These are phyloP conservation scores for Drosophila yakuba DNA, from an alignment of 1,140 invertebrate species.

Conservation along the genomic window DNA sequence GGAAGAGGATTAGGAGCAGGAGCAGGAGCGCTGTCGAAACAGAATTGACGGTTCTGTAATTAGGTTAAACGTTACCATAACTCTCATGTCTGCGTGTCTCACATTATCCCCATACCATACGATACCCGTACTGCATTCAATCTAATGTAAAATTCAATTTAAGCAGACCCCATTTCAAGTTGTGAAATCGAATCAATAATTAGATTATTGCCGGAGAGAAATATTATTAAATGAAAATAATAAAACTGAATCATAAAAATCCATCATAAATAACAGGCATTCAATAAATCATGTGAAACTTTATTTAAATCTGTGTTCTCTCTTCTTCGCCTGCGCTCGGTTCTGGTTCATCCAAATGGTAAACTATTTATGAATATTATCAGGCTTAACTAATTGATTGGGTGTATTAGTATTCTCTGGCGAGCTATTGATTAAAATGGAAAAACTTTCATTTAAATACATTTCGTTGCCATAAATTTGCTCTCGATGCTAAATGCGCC, in stretches of 20 bases:
- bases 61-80: constrained; percentile 68
- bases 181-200: constrained; percentile 80
- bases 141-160: constrained; percentile 46
- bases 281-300: constrained; percentile 50
- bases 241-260: constrained; percentile 37
- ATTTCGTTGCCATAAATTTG: constrained; percentile 13
- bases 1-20: background rate
- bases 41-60: constrained; percentile 58
- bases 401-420: constrained; percentile 39
- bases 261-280: constrained; percentile 44
- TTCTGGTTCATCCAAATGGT: constrained; percentile 16
- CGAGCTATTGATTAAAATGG: constrained; percentile 29
- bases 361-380: constrained; percentile 41
- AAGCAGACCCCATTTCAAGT: constrained; percentile 58
- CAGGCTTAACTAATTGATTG: constrained; percentile 34
- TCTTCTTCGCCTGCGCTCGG: constrained; percentile 1
- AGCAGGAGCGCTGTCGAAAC: constrained; percentile 8
- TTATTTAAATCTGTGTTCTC: constrained; percentile 39
- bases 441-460: constrained; percentile 15
- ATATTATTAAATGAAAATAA: constrained; percentile 47
- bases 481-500: background rate
- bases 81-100: constrained; percentile 46
- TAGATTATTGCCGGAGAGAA: constrained; percentile 68
- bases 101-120: constrained; percentile 33
- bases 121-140: constrained; percentile 13